A percentile compares a stretch with the other conserved stretches of the same genome.
phyloP scores from a whole-genome alignment of 2,888 invertebrate genomes.

The Clistopyga incitator region DNA sequence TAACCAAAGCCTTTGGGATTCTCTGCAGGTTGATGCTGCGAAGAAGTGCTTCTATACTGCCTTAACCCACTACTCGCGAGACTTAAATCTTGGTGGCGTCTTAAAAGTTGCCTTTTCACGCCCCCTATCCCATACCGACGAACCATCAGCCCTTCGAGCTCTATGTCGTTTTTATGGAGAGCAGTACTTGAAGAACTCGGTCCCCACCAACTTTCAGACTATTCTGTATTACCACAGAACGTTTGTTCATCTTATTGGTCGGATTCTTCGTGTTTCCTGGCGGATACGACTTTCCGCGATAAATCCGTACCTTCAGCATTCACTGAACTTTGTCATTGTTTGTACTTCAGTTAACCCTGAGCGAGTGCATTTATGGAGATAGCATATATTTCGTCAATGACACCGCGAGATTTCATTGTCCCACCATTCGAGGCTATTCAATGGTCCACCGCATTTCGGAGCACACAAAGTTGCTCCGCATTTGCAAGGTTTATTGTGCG shows the following conservation, averaged over 20 bases:
- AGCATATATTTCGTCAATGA: neutral
- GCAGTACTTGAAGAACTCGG: conserved; percentile 22
- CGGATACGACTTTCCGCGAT: neutral
- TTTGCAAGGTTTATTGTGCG: too few relatives aligned
- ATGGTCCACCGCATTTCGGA: too few relatives aligned
- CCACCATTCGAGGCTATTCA: too few relatives aligned
- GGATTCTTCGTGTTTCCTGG: neutral
- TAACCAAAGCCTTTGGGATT: conserved; percentile 33
- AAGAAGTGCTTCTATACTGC: conserved; percentile 60
- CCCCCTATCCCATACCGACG: neutral
- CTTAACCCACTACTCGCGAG: conserved; percentile 25
- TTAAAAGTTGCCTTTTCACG: conserved; percentile 60
- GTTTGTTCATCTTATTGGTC: conserved; percentile 20
- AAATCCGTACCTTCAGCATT: neutral
- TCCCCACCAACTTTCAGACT: conserved; percentile 5
- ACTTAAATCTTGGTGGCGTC: conserved; percentile 61
- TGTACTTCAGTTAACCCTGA: neutral
- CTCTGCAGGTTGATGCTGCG: conserved; percentile 66
- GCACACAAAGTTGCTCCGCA: too few relatives aligned
- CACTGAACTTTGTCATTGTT: neutral
- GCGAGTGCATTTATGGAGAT: neutral
- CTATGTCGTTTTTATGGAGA: conserved; percentile 50
- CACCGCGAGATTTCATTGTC: too few relatives aligned
- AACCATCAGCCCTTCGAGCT: conserved; percentile 31
- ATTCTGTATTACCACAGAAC: neutral